Evolutionary conservation across 2,113 vertebrate genomes (phyloP), one percentile per base, ranked within the genome.

Genomic region (Ovis aries): DNA sequence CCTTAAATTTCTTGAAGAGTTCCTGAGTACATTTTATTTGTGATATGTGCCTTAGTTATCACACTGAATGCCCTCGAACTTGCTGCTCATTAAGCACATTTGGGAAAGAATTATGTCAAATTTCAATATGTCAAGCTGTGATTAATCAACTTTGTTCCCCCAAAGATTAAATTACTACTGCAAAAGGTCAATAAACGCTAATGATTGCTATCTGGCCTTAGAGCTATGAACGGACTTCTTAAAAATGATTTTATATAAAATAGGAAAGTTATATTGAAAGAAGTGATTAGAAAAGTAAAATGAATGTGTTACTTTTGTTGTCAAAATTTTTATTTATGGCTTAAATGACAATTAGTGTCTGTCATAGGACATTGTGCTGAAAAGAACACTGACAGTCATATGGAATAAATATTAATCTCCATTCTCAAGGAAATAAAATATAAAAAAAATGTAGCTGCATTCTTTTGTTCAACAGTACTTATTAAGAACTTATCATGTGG

Each of bases 151-250:
- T 91, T 96, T 97, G 93, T 40, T 93, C 95, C 31, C 93, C 50
- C 74, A 25, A 97, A 29, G 48, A 96, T 67, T 97, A 97, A 98
- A 97, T 91, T 96, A 92, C 12, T 96, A 59, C 43, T 92, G 84
- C 60, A 96, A 96, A 98, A 98, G 97, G 59, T 97, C 92, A 95
- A 90, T 89, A 96, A 96, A 96, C 95, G 53, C 88, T 98, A 96
- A 91, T 93, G 95, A 71, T 8, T 97, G 96, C 97, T 98, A 85
- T 96, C 33, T 97, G 82, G 29, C 11, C 40, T 98, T 97, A 97
- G n/a, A 98, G 64, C 60, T 15, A 96, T 36, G 12, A 71, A 21
- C 5, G 95, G 59, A 98, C 98, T 98, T 15, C 93, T 96, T 93
- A 90, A 94, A 92, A 96, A 94, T 84, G 23, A 95, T 88, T 95